Base-by-base conservation (phyloP, 2,797 vertebrate species). In the Cyclopterus lumpus region DNA sequence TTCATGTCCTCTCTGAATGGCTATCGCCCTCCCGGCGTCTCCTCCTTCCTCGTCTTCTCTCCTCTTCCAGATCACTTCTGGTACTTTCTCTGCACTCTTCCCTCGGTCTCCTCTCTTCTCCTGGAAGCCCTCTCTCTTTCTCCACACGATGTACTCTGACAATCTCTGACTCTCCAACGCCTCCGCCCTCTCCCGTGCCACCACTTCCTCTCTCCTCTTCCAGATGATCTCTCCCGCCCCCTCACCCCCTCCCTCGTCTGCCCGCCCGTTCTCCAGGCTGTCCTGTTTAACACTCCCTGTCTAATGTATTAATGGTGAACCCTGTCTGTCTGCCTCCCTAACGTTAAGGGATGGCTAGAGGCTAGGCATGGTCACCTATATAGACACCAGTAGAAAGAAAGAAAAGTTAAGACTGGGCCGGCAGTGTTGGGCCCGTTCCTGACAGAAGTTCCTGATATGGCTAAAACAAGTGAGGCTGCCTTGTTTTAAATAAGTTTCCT, bases 221-320 rank as follows among this genome's bases (percentile, higher is more conserved):
- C 93, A 95, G 90, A 93, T 92, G 85, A 94, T 91, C 90, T 82
- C 89, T 91, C 89, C 62, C 89, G 73, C 80, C 92, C 93, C 94
- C 92, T 83, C 92, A 9, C 93, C 92, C 92, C 91, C 86, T 84
- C 87, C 91, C 93, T 88, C 92, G 93, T 91, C 76, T 88, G 94
- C 94, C 92, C 93, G 81, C 79, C 95, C 94, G 94, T 95, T 95
- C 95, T 95, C 95, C 95, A 96, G 95, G 84, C 94, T 95, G 94
- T 85, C 95, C 84, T 38, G 80, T 86, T 90, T 85, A 89, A 89
- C 76, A 82, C 85, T 80, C 76, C 88, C 88, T 70, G 66, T 77
- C 62, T 51, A 90, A 61, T 82, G 74, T 71, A 75, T 79, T 73
- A 87, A 91, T 67, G 69, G 68, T 57, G 59, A 83, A 54, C 66